phyloP scores from a whole-genome alignment of 2,888 invertebrate genomes.

The Acanthacorydalis orientalis region DNA sequence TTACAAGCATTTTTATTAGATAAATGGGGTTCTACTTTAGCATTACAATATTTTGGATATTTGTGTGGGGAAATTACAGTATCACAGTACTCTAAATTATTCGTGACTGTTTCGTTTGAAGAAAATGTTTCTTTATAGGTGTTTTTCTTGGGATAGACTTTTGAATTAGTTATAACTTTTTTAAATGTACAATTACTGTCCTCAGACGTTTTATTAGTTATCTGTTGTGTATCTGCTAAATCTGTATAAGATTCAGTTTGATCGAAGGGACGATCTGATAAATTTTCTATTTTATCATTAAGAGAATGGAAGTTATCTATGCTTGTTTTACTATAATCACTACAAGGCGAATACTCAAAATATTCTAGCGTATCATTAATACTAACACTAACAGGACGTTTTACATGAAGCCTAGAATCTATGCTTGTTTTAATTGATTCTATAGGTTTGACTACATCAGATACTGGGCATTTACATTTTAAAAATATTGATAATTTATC shows the following conservation, averaged over 20 bases:
- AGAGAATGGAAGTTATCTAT: neutral
- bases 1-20: constrained; percentile 1
- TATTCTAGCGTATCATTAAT: constrained; percentile 34
- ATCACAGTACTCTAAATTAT: neutral
- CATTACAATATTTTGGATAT: constrained; percentile 1
- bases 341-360: constrained; percentile 29
- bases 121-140: neutral
- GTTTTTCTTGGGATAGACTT: neutral
- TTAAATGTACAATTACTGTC: neutral
- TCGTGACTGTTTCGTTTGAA: constrained; percentile 10
- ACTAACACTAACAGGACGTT: constrained; percentile 21
- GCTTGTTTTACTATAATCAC: neutral
- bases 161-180: neutral
- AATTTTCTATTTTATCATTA: neutral
- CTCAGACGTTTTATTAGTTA: no score
- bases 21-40: constrained; percentile 1
- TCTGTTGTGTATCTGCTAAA: no score
- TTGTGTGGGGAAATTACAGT: constrained; percentile 9
- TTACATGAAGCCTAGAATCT: neutral
- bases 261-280: neutral
- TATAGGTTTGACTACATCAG: no score
- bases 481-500: neutral
- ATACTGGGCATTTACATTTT: constrained; percentile 2
- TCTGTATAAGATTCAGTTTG: neutral
- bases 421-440: no score